Percentiles rank a stretch among this genome's conserved stretches.
phyloP scores from a whole-genome alignment of 2,888 invertebrate species.

The Gordius sp. region DNA sequence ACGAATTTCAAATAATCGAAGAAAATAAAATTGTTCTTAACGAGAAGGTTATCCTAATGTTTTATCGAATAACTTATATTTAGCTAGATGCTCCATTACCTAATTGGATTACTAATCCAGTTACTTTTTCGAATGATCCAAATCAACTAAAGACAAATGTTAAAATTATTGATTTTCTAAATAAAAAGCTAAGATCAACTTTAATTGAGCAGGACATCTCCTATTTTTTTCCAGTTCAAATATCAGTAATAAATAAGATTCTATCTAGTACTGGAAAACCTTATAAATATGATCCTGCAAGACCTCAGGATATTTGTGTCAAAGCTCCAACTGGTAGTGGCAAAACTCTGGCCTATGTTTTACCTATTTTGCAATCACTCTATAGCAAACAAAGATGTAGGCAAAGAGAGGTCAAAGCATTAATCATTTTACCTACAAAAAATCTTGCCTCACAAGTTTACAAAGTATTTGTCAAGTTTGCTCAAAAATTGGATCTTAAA shows the following conservation, averaged over 20 bases:
- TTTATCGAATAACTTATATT: too few relatives aligned
- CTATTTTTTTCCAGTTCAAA: constrained; percentile 11
- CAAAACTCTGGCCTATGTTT: constrained; percentile 11
- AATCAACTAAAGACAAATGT: too few relatives aligned
- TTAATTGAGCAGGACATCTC: too few relatives aligned
- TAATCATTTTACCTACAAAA: constrained; percentile 12
- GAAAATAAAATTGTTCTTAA: too few relatives aligned
- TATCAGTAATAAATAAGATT: background rate
- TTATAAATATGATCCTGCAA: background rate
- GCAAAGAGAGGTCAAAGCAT: background rate
- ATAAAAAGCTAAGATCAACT: too few relatives aligned
- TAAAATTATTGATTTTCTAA: background rate
- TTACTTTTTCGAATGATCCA: too few relatives aligned
- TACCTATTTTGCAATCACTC: constrained; percentile 9
- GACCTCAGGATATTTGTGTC: constrained; percentile 14
- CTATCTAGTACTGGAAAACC: background rate
- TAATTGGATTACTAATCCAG: too few relatives aligned
- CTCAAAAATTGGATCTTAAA: background rate
- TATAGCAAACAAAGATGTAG: background rate
- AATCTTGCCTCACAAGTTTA: constrained; percentile 8
- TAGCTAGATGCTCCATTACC: too few relatives aligned
- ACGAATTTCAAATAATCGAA: too few relatives aligned
- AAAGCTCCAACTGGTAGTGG: constrained; percentile 15
- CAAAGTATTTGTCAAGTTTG: background rate
- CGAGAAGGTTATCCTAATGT: too few relatives aligned